Conservation (phyloP, 2,113 vertebrate species). For the Corythornis vintsioides region DNA sequence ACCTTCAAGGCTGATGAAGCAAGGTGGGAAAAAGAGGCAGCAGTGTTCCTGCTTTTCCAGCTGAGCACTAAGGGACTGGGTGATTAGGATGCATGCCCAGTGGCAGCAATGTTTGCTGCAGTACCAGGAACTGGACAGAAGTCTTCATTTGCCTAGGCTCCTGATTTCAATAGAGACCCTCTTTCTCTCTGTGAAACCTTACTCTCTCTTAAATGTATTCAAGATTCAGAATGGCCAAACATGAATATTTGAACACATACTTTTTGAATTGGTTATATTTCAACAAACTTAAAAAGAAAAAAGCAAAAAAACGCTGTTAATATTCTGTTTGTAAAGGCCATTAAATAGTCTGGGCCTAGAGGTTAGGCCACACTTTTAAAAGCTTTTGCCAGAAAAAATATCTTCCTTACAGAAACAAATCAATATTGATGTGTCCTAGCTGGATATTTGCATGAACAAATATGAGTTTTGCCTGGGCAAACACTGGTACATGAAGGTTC, state of each 20-base stretch:
- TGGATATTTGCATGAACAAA: conserved; percentile 65
- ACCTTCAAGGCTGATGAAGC: conserved; percentile 1
- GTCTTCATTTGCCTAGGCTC: conserved; percentile 23
- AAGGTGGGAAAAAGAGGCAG: conserved; percentile 39
- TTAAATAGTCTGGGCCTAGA: conserved; percentile 6
- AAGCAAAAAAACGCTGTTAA: background rate
- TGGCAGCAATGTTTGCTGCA: conserved; percentile 20
- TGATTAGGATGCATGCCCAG: background rate
- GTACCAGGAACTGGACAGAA: background rate
- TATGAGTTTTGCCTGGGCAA: conserved; percentile 42
- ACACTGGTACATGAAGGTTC: conserved; percentile 8
- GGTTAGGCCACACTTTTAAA: conserved; percentile 16
- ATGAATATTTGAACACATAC: background rate
- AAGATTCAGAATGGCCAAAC: background rate
- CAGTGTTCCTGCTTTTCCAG: background rate
- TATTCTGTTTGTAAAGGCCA: background rate
- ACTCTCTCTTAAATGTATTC: conserved; percentile 27
- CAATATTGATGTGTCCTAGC: conserved; percentile 46
- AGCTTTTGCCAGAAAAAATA: conserved; percentile 54
- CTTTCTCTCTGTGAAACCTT: conserved; percentile 25
- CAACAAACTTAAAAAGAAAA: background rate
- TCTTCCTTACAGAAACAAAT: conserved; percentile 34
- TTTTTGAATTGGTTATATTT: background rate
- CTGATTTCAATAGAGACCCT: conserved; percentile 1
- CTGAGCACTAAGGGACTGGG: background rate